phyloP scores from a whole-genome alignment of 2,888 invertebrate genomes.

The Cataglyphis albicans region DNA sequence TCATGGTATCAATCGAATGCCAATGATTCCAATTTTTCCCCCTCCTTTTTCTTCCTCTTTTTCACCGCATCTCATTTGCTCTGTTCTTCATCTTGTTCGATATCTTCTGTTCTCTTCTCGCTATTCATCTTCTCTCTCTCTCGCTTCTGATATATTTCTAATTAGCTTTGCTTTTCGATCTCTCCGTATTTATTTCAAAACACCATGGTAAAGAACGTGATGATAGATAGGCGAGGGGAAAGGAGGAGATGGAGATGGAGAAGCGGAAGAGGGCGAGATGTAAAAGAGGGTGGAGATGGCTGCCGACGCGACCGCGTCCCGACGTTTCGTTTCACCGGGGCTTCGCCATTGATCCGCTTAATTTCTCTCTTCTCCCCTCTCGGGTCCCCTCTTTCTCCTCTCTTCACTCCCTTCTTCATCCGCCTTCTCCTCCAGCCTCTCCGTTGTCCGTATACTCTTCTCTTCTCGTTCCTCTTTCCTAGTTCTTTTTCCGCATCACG shows the following conservation, averaged over 20 bases:
- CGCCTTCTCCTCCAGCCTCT: constrained; percentile 46
- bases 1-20: constrained; percentile 46
- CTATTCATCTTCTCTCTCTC: constrained; percentile 54
- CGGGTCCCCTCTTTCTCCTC: constrained; percentile 10
- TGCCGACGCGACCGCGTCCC: constrained; percentile 35
- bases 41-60: neutral
- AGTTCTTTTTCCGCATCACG: neutral
- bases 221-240: neutral
- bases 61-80: constrained; percentile 41
- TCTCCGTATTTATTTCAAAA: constrained; percentile 74
- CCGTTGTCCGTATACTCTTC: neutral
- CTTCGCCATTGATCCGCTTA: constrained; percentile 76
- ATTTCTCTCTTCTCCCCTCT: constrained; percentile 67
- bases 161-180: constrained; percentile 81
- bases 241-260: constrained; percentile 9
- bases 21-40: neutral
- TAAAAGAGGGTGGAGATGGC: constrained; percentile 38
- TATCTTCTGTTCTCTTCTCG: constrained; percentile 17
- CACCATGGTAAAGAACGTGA: constrained; percentile 30
- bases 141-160: constrained; percentile 78
- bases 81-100: neutral
- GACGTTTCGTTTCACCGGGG: constrained; percentile 61
- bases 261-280: constrained; percentile 8
- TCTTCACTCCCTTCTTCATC: constrained; percentile 25
- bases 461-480: neutral